Evolutionary conservation across 1,140 invertebrate species (phyloP).

Genomic region (Catajapyx aquilonaris): DNA sequence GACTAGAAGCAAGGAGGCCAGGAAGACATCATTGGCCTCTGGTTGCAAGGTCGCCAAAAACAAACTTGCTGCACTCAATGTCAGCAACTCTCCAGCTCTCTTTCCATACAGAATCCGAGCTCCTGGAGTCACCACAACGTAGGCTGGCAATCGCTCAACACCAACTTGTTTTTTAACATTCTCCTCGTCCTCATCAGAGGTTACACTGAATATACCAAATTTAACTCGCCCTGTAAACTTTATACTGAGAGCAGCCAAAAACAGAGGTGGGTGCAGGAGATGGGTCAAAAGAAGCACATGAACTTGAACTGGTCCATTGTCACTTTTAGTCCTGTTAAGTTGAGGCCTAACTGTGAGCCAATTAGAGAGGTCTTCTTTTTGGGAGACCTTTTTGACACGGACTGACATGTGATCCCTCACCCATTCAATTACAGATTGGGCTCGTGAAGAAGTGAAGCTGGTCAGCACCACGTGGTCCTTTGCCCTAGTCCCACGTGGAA

Average conservation of each 20-base stretch:
- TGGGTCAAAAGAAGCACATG: conserved; percentile 23
- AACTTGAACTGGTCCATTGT: conserved; percentile 16
- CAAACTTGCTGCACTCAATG: conserved; percentile 23
- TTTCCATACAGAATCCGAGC: conserved; percentile 21
- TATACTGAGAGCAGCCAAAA: conserved; percentile 28
- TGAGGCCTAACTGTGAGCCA: background rate
- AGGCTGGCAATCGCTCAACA: conserved; percentile 15
- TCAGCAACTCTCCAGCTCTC: conserved; percentile 20
- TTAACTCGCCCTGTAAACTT: conserved; percentile 29
- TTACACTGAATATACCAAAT: conserved; percentile 23
- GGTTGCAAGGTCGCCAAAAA: conserved; percentile 25
- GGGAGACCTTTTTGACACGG: conserved; percentile 19
- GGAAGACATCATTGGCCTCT: conserved; percentile 30
- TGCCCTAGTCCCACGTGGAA: conserved; percentile 24
- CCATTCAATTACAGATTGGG: conserved; percentile 23
- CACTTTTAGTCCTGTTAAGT: background rate
- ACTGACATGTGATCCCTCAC: conserved; percentile 22
- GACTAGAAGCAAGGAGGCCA: conserved; percentile 22
- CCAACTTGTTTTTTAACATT: conserved; percentile 12
- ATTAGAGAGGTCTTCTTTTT: conserved; percentile 14
- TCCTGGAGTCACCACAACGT: conserved; percentile 24
- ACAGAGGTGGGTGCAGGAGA: conserved; percentile 22
- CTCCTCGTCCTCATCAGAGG: conserved; percentile 15
- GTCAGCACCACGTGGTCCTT: conserved; percentile 26
- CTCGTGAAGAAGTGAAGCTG: conserved; percentile 20